phyloP scores from a whole-genome alignment of 2,113 vertebrate species.

The Oceanites oceanicus region DNA sequence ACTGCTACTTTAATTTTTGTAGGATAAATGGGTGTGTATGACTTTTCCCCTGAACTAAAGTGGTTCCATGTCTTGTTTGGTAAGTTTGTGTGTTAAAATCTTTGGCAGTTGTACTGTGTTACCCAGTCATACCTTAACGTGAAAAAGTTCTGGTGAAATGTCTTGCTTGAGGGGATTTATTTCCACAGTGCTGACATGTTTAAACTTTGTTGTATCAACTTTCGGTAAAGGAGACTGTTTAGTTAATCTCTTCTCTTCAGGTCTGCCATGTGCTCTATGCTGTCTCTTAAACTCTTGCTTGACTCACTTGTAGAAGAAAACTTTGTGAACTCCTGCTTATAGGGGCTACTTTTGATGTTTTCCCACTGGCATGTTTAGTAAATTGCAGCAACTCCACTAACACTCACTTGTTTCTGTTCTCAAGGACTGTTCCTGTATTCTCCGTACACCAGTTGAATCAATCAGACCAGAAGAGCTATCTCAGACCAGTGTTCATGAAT shows the following conservation, averaged over 20 bases:
- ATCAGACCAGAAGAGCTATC: conserved; percentile 87
- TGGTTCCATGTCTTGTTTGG: conserved; percentile 82
- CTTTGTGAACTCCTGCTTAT: neutral
- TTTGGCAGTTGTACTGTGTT: neutral
- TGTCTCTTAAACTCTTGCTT: neutral
- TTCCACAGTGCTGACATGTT: neutral
- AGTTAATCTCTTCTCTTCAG: neutral
- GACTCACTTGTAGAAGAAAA: neutral
- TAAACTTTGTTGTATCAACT: neutral
- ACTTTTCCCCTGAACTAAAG: conserved; percentile 63
- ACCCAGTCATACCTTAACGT: neutral
- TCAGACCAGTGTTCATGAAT: conserved; percentile 82
- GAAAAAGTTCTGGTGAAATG: neutral
- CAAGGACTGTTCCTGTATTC: conserved; percentile 97
- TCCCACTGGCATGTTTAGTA: neutral
- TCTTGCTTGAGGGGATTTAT: neutral
- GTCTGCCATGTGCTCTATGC: neutral
- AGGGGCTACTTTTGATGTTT: neutral
- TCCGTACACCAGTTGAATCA: conserved; percentile 89
- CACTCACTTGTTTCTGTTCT: neutral
- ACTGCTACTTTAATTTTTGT: neutral
- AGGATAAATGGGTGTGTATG: conserved; percentile 72
- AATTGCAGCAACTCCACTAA: neutral
- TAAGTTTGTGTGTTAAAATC: conserved; percentile 62
- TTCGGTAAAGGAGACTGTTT: neutral